phyloP scores from a whole-genome alignment of 2,113 vertebrate species.

The Echinops telfairi region DNA sequence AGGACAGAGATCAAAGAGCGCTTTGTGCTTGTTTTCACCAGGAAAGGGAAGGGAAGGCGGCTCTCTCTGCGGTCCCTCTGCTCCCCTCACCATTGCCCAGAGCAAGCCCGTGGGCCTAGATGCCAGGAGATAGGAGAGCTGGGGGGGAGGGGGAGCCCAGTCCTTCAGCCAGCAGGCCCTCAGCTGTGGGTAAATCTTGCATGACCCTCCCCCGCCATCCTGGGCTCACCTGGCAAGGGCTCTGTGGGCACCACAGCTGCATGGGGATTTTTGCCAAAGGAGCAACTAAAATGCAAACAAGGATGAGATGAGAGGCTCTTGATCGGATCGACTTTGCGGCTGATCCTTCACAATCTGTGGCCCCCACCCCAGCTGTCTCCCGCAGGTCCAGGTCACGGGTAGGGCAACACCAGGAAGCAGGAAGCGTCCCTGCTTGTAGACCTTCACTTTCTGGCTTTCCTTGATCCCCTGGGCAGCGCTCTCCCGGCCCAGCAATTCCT shows the following conservation, averaged over 20 bases:
- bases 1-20: neutral
- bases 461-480: neutral
- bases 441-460: neutral
- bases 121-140: neutral
- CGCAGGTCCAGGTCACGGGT: neutral
- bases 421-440: neutral
- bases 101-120: neutral
- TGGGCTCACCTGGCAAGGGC: constrained; percentile 37
- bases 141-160: neutral
- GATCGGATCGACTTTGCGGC: neutral
- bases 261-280: constrained; percentile 9
- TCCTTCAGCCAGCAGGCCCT: too few relatives aligned
- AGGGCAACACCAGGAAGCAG: neutral
- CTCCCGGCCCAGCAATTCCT: rapidly evolving
- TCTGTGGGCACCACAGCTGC: constrained; percentile 8
- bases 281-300: constrained; percentile 33
- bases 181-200: neutral
- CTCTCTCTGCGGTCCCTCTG: neutral
- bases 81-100: neutral
- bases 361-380: neutral
- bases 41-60: neutral
- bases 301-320: neutral
- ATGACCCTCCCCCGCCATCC: neutral
- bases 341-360: neutral
- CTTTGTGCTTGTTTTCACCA: neutral